Base-by-base conservation (phyloP, 2,888 invertebrate genomes). In the Chloroclystis v-ata region DNA sequence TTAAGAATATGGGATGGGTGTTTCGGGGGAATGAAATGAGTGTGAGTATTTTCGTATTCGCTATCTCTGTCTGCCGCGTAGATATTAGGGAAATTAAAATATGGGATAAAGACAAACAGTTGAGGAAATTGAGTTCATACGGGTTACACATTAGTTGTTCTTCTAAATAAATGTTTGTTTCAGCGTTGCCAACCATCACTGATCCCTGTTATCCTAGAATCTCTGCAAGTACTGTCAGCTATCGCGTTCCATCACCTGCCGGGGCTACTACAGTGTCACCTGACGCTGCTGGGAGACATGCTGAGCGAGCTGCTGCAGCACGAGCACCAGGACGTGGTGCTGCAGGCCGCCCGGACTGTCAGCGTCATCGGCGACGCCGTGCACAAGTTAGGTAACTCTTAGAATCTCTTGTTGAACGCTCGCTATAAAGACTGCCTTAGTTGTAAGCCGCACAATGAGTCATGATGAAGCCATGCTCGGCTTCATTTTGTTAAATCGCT, bases 201-300 rank as follows among this genome's bases (percentile, higher is more conserved):
- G 0, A 89, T 92, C 10, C 93, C 95, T 11, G 90, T 96, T 37
- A 90, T 94, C 49, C 78, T 95, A 12, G 95, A 95, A 75, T 93
- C 95, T 9, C 83, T 96, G 0, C 94, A 95, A 84, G 90, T 95
- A 1, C 61, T 93, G 0, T 90, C 91, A 0, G 90, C 90, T 0
- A 88, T 92, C 65, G 87, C 89, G 1, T 86, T 90, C 47, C 89
- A 90, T 49, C 91, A 92, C 65, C 89, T 92, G 43, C 65, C 78
- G 0, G 78, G 89, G 30, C 75, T 92, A 25, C 78, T 91, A 52
- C 83, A 83, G 52, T 68, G 90, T 8, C 89, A 92, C 66, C 70
- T 94, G 29, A 70, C 75, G 0, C 65, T 90, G n/a, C 75, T 96
- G 6, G 88, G 91, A 0, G 89, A 89, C 37, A 88, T 92, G 4